Evolutionary conservation across 2,113 vertebrate genomes (phyloP), one percentile per base, ranked within the genome.

Genomic region (Catharus fuscescens): DNA sequence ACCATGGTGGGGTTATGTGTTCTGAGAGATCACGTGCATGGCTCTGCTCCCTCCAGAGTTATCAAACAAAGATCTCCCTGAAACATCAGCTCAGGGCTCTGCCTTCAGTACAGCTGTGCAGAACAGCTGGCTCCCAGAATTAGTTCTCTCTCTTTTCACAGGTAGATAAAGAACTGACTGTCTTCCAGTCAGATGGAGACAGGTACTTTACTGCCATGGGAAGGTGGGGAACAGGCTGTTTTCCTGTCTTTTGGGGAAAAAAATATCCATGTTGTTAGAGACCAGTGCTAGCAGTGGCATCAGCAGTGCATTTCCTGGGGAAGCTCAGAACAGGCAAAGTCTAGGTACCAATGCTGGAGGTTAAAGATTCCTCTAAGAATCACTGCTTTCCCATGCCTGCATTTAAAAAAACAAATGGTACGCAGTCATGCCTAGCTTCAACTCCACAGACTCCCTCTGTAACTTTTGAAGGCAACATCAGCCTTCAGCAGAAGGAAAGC

Each of bases 221-320:
- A n/a, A 89, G 65, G 13, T 0, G 2, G 8, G 67, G 26, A 26
- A 48, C 28, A 56, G 36, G 10, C 16, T 81, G 12, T 36, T 29
- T n/a, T 42, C 25, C 29, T 36, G 11, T 29, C 29, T 67, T 42
- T 50, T 44, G 9, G 57, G 34, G 65, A 14, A 31, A 38, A n/a
- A 53, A 73, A 34, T 2, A 36, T 12, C 40, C 1, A 0, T 2
- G 0, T 5, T 50, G 34, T 32, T 40, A 14, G 29, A 64, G 38
- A 40, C 9, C 38, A 24, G 4, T 6, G 45, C 14, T 53, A 45
- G 32, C 72, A 56, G 11, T 1, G 11, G 17, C 79, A 61, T 13
- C 0, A 0, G 19, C 53, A 66, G 2, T 1, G 0, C 0, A 0
- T 28, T 50, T 76, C 38, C 6, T 4, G 14, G 40, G 34, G 54